Percentiles rank a stretch among this genome's conserved stretches.
Conservation (phyloP, 2,888 invertebrate genomes). For the Drepana falcataria region DNA sequence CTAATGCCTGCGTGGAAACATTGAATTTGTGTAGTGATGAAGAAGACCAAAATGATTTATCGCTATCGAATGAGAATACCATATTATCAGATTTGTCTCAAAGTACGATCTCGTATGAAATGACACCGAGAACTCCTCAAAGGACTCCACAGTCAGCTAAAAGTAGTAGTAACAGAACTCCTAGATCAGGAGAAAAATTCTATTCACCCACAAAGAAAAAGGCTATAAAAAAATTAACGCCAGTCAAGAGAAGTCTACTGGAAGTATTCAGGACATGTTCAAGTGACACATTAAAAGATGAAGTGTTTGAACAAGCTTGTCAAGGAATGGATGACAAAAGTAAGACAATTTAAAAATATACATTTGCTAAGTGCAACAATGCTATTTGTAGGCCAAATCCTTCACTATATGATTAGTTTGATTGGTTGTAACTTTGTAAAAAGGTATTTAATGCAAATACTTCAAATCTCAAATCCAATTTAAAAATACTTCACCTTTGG, state of each 20-base stretch:
- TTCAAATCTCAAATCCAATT: too few relatives aligned
- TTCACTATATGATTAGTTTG: too few relatives aligned
- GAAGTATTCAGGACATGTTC: slow-evolving; percentile 1
- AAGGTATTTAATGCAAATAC: too few relatives aligned
- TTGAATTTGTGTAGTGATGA: slow-evolving; percentile 45
- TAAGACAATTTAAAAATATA: slow-evolving; percentile 28
- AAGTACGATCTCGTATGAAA: slow-evolving; percentile 25
- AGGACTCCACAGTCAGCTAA: slow-evolving; percentile 18
- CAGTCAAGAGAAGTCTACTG: slow-evolving; percentile 40
- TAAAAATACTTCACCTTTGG: too few relatives aligned
- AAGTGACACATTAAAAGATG: slow-evolving; percentile 10
- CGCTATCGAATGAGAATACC: slow-evolving; percentile 1
- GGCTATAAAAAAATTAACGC: slow-evolving; percentile 28
- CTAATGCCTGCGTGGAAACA: slow-evolving; percentile 12
- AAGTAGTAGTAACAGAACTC: slow-evolving; percentile 15
- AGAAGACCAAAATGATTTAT: slow-evolving; percentile 20
- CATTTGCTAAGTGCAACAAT: background rate
- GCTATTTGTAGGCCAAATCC: background rate
- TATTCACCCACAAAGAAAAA: slow-evolving; percentile 58
- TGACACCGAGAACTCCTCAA: slow-evolving; percentile 23
- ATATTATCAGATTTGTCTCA: slow-evolving; percentile 14
- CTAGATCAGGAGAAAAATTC: slow-evolving; percentile 35
- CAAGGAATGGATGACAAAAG: slow-evolving; percentile 57
- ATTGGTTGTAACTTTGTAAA: too few relatives aligned
- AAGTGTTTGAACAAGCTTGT: slow-evolving; percentile 23